phyloP scores from a whole-genome alignment of 2,797 vertebrate species.

The Micromesistius poutassou region DNA sequence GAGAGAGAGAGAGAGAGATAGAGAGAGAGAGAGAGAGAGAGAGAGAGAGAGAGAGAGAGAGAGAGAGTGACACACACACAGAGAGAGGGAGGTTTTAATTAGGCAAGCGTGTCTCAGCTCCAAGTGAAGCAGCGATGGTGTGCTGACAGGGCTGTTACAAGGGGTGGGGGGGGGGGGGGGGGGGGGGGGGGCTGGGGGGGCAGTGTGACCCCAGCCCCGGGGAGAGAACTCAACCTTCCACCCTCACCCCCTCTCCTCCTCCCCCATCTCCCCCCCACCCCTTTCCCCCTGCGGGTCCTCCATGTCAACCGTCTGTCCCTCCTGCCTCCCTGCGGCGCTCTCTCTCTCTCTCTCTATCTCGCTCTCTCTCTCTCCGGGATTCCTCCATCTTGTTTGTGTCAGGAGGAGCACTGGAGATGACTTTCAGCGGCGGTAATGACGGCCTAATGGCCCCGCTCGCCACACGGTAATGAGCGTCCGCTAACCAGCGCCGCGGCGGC shows the following conservation, averaged over 20 bases:
- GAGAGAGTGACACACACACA: neutral
- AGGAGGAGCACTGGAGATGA: conserved; percentile 51
- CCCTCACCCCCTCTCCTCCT: conserved; percentile 44
- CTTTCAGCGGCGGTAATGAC: conserved; percentile 60
- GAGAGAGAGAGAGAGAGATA: too few relatives aligned
- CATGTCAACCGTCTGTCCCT: too few relatives aligned
- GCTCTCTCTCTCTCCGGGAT: conserved; percentile 23
- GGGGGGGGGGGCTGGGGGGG: too few relatives aligned
- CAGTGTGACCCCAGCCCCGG: conserved; percentile 39
- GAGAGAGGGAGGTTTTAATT: conserved; percentile 62
- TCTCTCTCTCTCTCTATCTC: too few relatives aligned
- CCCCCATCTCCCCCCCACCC: too few relatives aligned
- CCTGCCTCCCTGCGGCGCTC: too few relatives aligned
- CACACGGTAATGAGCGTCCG: conserved; percentile 54
- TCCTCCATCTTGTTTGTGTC: conserved; percentile 61
- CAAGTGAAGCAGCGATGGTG: conserved; percentile 54
- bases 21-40: too few relatives aligned
- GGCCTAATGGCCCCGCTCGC: conserved; percentile 59
- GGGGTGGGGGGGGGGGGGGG: neutral
- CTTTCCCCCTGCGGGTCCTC: conserved; percentile 40
- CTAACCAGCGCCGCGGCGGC: conserved; percentile 46
- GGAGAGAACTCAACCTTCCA: conserved; percentile 47
- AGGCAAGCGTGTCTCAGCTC: conserved; percentile 62
- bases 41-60: conserved; percentile 1
- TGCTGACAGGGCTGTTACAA: conserved; percentile 42